phyloP scores from a whole-genome alignment of 2,113 vertebrate genomes.

The Conger conger region DNA sequence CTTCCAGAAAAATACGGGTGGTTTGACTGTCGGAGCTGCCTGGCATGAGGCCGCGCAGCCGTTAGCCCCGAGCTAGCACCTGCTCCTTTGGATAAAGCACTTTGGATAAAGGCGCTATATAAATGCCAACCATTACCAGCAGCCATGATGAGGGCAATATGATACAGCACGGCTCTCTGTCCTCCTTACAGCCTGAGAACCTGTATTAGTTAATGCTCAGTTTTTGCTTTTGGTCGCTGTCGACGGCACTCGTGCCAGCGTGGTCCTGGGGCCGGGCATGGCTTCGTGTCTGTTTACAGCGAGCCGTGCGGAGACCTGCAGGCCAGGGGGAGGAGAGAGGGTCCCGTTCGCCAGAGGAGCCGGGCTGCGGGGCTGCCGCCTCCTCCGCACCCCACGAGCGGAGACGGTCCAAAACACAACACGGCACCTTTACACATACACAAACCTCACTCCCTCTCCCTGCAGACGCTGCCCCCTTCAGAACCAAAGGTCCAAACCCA shows the following conservation, averaged over 20 bases:
- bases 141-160: not conserved
- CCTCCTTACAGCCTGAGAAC: not conserved
- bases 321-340: not conserved
- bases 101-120: no score
- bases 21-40: no score
- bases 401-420: not conserved
- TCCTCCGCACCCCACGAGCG: no score
- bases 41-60: no score
- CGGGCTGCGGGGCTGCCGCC: no score
- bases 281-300: constrained; percentile 2
- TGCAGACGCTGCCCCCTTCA: not conserved
- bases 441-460: not conserved
- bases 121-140: no score
- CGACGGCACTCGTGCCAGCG: not conserved
- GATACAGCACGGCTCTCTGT: not conserved
- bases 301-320: not conserved
- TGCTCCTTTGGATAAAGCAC: no score
- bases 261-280: not conserved
- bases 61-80: no score
- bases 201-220: not conserved
- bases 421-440: not conserved
- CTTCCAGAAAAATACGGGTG: no score
- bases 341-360: not conserved
- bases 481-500: not conserved
- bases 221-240: not conserved